Conservation (phyloP, 2,888 invertebrate species). For the Chymomyza caudatula region DNA sequence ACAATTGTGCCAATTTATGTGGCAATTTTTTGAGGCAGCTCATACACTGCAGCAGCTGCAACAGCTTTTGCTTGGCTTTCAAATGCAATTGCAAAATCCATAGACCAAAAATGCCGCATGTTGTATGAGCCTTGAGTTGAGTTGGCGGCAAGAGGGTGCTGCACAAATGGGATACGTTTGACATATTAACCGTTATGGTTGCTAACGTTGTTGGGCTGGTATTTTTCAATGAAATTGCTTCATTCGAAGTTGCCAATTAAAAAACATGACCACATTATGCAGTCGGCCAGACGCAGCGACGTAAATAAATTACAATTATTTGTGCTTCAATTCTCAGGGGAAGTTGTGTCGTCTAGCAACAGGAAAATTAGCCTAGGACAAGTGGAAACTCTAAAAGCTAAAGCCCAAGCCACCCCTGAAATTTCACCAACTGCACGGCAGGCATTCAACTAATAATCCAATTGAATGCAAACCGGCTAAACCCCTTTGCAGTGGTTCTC, state of each 20-base stretch:
- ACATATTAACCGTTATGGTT: slow-evolving; percentile 11
- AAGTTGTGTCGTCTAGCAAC: slow-evolving; percentile 8
- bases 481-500: slow-evolving; percentile 10
- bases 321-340: slow-evolving; percentile 1
- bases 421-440: slow-evolving; percentile 11
- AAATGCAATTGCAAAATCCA: not conserved
- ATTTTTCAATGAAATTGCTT: slow-evolving; percentile 11
- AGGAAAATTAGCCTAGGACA: slow-evolving; percentile 41
- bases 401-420: slow-evolving; percentile 10
- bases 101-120: not conserved
- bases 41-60: not conserved
- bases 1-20: slow-evolving; percentile 64
- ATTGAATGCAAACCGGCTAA: slow-evolving; percentile 56
- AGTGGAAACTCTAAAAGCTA: slow-evolving; percentile 13
- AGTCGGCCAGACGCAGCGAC: slow-evolving; percentile 31
- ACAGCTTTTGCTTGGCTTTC: not conserved
- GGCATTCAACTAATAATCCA: slow-evolving; percentile 59
- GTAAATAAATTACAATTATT: slow-evolving; percentile 71
- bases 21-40: not conserved
- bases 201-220: not conserved
- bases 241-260: slow-evolving; percentile 49
- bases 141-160: too few relatives aligned
- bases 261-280: slow-evolving; percentile 46
- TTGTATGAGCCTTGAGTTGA: too few relatives aligned
- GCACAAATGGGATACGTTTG: too few relatives aligned